Evolutionary conservation across 2,797 vertebrate species (phyloP).

Genomic region (Decapterus maruadsi): DNA sequence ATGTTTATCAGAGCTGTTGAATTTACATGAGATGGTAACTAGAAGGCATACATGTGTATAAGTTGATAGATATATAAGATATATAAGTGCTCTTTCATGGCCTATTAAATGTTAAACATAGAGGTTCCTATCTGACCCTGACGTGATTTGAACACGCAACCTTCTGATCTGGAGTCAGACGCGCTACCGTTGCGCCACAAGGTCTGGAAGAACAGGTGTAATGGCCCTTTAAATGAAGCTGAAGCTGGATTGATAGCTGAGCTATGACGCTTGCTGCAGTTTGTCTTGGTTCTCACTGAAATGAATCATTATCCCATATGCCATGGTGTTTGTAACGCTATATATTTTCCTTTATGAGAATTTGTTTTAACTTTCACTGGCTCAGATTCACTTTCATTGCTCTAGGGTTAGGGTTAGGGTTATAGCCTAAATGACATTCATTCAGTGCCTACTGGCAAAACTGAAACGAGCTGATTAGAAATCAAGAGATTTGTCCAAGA

Average conservation of each 20-base stretch:
- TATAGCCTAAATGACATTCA: too few species aligned
- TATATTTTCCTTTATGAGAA: not conserved
- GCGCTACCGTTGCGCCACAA: not conserved
- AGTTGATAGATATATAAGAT: too few species aligned
- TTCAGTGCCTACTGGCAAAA: too few species aligned
- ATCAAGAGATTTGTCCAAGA: too few species aligned
- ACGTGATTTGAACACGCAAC: not conserved
- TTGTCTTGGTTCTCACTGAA: not conserved
- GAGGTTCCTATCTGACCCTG: not conserved
- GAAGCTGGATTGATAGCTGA: too few species aligned
- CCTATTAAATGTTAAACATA: not conserved
- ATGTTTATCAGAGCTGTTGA: too few species aligned
- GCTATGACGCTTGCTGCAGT: not conserved
- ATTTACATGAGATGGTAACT: not conserved
- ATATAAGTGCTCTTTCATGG: too few species aligned
- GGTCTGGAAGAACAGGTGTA: not conserved
- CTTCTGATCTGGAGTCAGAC: constrained; percentile 16
- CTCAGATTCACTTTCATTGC: too few species aligned
- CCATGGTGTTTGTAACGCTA: not conserved
- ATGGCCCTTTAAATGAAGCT: not conserved
- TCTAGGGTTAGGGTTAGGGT: too few species aligned
- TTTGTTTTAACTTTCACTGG: not conserved
- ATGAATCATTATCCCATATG: not conserved
- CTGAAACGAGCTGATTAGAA: too few species aligned
- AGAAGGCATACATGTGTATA: too few species aligned